Base-by-base conservation (phyloP, 2,797 vertebrate genomes). In the Trachops cirrhosus region DNA sequence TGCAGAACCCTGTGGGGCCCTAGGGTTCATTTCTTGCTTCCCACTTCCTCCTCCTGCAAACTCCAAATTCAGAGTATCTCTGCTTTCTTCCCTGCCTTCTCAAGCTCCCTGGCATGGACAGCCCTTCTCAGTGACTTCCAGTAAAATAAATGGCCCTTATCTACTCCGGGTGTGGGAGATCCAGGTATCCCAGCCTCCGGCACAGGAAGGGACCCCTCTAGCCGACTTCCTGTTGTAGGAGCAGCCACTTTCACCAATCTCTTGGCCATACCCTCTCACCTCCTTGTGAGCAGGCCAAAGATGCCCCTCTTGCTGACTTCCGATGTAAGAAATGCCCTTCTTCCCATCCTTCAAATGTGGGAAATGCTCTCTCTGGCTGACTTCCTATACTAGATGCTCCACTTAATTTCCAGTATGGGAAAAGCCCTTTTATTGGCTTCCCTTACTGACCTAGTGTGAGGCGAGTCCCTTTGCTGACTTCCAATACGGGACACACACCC, bases 401-500 rank as follows among this genome's bases (percentile, higher is more conserved):
- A 10, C 37, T 52, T 6, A n/a, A 32, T 18, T 29, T 22, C 9
- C 41, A 16, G 6, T 1, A 9, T 0, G 29, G 16, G 6, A n/a
- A 75, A 46, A 41, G 0, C 4, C 19, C 22, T 32, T 29, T 4
- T 8, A 14, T 4, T 6, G 9, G 21, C 62, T 21, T 78, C 39
- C 64, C 14, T 12, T 4, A 2, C 12, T 34, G 10, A 10, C 50
- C 37, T 16, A 4, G 9, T 4, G 48, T 1, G 16, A 46, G 54
- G 9, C 8, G 32, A 19, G 9, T 0, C 39, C 12, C 37, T 16
- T 11, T 2, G 2, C 12, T 46, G 19, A 22, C 54, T 24, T 57
- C 26, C 22, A 2, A 4, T 5, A 34, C 0, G 18, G 39, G 34
- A 16, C 21, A 39, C 3, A 5, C 2, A 32, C 14, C 2, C 11